Conservation (phyloP, 2,113 vertebrate genomes). For the Chloebia gouldiae region DNA sequence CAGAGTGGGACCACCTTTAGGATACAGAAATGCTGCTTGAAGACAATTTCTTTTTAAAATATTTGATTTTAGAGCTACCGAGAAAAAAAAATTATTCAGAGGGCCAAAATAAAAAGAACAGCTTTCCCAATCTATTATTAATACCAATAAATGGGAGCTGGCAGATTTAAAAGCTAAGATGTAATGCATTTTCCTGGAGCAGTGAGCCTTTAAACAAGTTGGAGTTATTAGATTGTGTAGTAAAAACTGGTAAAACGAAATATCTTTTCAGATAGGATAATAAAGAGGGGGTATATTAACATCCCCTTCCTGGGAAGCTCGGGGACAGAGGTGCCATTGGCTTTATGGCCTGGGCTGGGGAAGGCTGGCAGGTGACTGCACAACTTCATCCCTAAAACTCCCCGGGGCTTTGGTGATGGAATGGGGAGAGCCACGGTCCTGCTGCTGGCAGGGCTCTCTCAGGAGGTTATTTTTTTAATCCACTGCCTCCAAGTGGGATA, state of each 20-base stretch:
- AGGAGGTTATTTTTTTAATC: not conserved
- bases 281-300: constrained; percentile 33
- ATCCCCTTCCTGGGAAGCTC: not conserved
- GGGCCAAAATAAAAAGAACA: constrained; percentile 56
- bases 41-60: constrained; percentile 46
- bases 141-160: constrained; percentile 56
- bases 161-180: constrained; percentile 32
- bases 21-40: not conserved
- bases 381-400: not conserved
- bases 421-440: not conserved
- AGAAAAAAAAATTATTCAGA: constrained; percentile 24
- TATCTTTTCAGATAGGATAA: constrained; percentile 56
- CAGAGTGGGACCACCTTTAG: not conserved
- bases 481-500: not conserved
- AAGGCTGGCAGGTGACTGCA: not conserved
- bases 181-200: constrained; percentile 50
- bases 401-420: not conserved
- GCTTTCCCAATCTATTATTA: constrained; percentile 71
- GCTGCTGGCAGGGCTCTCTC: not conserved
- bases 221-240: constrained; percentile 54
- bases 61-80: constrained; percentile 50
- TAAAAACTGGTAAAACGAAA: constrained; percentile 58
- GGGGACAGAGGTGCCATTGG: not conserved
- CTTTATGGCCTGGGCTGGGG: not conserved
- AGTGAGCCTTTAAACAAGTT: constrained; percentile 65